Percentiles rank a stretch among this genome's conserved stretches.
Conservation (phyloP, 2,888 invertebrate genomes). For the Lepidochrysops patricia region DNA sequence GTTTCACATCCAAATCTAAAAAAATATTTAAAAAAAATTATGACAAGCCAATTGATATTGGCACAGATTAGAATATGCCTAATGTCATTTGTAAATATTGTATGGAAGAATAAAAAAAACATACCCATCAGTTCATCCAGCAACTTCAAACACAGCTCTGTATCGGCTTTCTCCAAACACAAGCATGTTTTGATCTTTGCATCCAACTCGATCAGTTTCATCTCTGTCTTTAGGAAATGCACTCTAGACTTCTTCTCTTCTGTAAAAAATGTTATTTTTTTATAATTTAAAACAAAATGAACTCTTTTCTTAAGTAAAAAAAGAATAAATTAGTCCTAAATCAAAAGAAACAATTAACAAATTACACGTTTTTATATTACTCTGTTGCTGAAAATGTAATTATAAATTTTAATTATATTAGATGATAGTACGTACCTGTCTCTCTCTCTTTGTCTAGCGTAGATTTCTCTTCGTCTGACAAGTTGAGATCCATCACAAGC, state of each 20-base stretch:
- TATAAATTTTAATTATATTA: not conserved
- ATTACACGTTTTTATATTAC: too few species aligned
- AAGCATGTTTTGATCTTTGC: constrained; percentile 79
- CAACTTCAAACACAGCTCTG: constrained; percentile 80
- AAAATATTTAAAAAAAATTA: not conserved
- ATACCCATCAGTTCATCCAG: constrained; percentile 76
- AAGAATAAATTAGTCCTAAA: too few species aligned
- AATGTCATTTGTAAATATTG: too few species aligned
- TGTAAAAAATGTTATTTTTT: constrained; percentile 27
- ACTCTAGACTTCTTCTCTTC: constrained; percentile 73
- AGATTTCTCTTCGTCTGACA: constrained; percentile 76
- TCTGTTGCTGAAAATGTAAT: too few species aligned
- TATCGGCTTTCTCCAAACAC: constrained; percentile 80
- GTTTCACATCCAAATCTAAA: constrained; percentile 75
- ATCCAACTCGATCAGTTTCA: constrained; percentile 78
- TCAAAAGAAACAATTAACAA: too few species aligned
- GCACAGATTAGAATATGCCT: too few species aligned
- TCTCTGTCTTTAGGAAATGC: constrained; percentile 78
- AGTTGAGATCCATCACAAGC: constrained; percentile 76
- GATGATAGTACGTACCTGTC: constrained; percentile 49
- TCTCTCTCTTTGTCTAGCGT: constrained; percentile 64
- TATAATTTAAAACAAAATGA: not conserved
- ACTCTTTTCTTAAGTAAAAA: not conserved
- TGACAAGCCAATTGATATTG: not conserved
- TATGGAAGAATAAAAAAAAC: constrained; percentile 20